phyloP scores from a whole-genome alignment of 1,140 invertebrate species.

The Steinernema feltiae region DNA sequence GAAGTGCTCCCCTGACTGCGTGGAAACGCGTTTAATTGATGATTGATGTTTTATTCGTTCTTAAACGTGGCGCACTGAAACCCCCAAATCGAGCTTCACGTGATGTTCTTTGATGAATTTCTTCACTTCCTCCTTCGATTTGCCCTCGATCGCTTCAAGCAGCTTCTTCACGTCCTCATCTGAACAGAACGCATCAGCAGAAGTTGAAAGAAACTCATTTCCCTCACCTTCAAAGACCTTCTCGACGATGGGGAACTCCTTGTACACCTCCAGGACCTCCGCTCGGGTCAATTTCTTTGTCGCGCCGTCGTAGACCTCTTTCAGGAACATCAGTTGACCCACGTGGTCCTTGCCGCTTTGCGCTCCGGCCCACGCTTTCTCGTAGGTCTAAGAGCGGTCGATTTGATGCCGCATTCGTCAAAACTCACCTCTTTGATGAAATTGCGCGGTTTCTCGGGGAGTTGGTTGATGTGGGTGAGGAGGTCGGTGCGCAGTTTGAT shows the following conservation, averaged over 20 bases:
- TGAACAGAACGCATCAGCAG: background rate
- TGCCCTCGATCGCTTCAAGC: background rate
- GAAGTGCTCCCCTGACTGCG: too few relatives aligned
- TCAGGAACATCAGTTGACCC: background rate
- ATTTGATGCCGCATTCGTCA: background rate
- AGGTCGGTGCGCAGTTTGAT: background rate
- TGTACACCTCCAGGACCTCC: constrained; percentile 5
- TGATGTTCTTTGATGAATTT: background rate
- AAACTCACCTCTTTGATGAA: background rate
- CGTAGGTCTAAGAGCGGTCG: background rate
- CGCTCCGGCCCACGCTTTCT: background rate
- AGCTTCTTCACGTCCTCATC: background rate
- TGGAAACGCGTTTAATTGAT: too few relatives aligned
- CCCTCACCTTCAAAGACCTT: background rate
- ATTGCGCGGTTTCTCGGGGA: background rate
- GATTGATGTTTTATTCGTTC: too few relatives aligned
- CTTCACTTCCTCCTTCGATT: background rate
- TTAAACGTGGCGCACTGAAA: too few relatives aligned
- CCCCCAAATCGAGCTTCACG: background rate
- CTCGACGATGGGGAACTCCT: background rate
- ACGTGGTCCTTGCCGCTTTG: background rate
- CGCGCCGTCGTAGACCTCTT: background rate
- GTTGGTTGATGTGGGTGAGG: background rate
- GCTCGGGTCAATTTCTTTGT: background rate
- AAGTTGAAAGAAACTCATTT: background rate